phyloP scores from a whole-genome alignment of 2,797 vertebrate species.

The Urocyon cinereoargenteus region DNA sequence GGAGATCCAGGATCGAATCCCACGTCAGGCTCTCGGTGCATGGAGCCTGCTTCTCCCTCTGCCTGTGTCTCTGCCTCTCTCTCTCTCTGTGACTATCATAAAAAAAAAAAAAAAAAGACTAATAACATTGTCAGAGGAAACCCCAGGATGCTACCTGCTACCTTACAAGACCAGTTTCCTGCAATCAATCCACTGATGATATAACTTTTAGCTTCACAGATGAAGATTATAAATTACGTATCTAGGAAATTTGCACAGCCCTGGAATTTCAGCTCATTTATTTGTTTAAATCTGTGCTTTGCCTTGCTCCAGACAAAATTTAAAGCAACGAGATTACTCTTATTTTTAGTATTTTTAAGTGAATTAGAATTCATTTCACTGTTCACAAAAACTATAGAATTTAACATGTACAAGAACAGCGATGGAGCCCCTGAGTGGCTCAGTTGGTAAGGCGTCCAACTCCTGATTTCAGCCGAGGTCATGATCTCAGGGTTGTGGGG shows the following conservation, averaged over 20 bases:
- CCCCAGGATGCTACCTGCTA: not conserved
- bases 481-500: too few species aligned
- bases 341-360: slow-evolving; percentile 6
- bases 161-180: not conserved
- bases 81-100: too few species aligned
- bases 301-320: not conserved
- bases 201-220: not conserved
- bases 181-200: not conserved
- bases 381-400: not conserved
- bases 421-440: too few species aligned
- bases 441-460: too few species aligned
- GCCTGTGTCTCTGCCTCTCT: too few species aligned
- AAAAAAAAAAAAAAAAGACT: too few species aligned
- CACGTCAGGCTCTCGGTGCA: too few species aligned
- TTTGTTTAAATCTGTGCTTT: slow-evolving; percentile 4
- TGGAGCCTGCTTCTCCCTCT: too few species aligned
- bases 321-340: not conserved
- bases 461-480: too few species aligned
- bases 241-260: not conserved
- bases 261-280: not conserved
- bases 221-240: not conserved
- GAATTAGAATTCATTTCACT: not conserved
- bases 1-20: too few species aligned
- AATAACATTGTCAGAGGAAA: not conserved
- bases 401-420: not conserved